phyloP scores from a whole-genome alignment of 2,888 invertebrate species.

The Agrypnus murinus region DNA sequence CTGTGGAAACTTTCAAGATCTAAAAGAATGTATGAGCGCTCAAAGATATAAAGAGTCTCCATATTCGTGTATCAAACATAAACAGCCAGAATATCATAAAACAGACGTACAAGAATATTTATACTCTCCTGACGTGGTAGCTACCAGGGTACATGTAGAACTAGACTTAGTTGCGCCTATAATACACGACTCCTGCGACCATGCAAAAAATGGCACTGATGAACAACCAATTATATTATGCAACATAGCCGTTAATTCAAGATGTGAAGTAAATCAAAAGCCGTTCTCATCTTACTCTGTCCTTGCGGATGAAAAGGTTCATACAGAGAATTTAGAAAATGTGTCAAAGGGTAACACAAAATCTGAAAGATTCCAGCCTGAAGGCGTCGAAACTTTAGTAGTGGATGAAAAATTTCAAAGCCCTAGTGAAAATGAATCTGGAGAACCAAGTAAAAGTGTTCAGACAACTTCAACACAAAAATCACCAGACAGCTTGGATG shows the following conservation, averaged over 20 bases:
- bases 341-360: conserved; percentile 32
- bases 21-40: conserved; percentile 38
- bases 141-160: conserved; percentile 75
- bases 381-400: conserved; percentile 63
- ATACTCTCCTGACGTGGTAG: conserved; percentile 69
- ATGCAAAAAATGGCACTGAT: conserved; percentile 42
- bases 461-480: conserved; percentile 10
- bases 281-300: conserved; percentile 47
- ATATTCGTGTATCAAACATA: conserved; percentile 56
- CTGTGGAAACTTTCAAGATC: conserved; percentile 18
- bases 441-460: background rate
- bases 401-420: conserved; percentile 37
- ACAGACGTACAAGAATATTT: conserved; percentile 54
- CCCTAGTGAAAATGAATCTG: background rate
- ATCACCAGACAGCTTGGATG: conserved; percentile 70
- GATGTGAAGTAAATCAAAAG: conserved; percentile 52
- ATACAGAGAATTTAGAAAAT: conserved; percentile 20
- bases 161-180: conserved; percentile 71
- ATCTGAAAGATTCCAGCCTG: conserved; percentile 65
- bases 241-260: conserved; percentile 63
- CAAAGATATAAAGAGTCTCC: conserved; percentile 50
- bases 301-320: conserved; percentile 46
- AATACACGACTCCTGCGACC: conserved; percentile 50
- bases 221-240: conserved; percentile 64
- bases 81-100: conserved; percentile 53